Base-by-base conservation (phyloP, 2,797 vertebrate genomes). In the Knipowitschia caucasica region DNA sequence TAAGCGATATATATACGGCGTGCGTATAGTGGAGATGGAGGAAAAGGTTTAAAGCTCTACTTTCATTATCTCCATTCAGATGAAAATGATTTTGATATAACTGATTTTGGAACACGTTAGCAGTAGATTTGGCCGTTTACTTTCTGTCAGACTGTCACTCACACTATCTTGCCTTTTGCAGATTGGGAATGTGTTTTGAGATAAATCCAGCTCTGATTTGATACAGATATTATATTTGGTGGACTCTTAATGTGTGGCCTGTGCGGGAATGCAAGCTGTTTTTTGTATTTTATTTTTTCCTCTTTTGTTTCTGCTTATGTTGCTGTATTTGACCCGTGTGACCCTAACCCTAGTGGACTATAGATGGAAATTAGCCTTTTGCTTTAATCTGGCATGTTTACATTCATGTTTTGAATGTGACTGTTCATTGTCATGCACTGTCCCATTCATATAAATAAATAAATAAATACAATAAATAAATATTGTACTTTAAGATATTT, bases 11-110 rank as follows among this genome's bases (percentile, higher is more conserved):
- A 9, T 15, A 40, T 45, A 53, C 46, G 53, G 30, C 31, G 35
- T 34, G 31, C 12, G 31, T 40, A 38, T 34, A 14, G 14, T 31
- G 45, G 35, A 24, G 50, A 17, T 50, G 30, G 52, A 56, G 52
- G 42, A 44, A 62, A 58, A 58, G 40, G 45, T 68, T 71, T 39
- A 59, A 26, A 45, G 25, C 38, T 42, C 30, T 34, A 44, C 5
- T 15, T 34, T 50, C 18, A 14, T 8, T 0, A 24, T 17, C 31
- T n/a, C 3, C 2, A 7, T 8, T 5, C 3, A 3, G n/a, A 23
- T 10, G 21, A 4, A 25, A n/a, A 35, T 4, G 4, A 23, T n/a
- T 50, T 9, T 2, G 14, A 50, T 35, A 24, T 23, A 1, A 7
- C 2, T 2, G 20, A 14, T 35, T 11, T 14, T 26, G 23, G 17